These are phyloP conservation scores for Chalcis sispes DNA, from an alignment of 2,888 invertebrate species.

Conservation along the genomic window DNA sequence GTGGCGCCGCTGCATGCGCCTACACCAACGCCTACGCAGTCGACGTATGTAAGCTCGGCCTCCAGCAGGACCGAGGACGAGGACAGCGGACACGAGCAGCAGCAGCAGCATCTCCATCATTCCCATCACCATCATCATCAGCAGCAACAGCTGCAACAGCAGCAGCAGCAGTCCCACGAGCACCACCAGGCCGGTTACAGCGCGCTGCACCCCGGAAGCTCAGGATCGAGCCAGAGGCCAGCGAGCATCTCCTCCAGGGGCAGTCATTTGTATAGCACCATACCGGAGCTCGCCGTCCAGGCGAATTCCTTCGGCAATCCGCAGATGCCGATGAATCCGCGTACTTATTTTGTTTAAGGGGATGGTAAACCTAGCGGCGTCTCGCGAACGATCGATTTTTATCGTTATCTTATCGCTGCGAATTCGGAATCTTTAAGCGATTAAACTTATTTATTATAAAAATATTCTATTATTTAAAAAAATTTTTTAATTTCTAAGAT, in stretches of 20 bases:
- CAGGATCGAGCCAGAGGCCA: slow-evolving; percentile 64
- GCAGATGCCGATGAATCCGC: slow-evolving; percentile 70
- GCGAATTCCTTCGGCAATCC: slow-evolving; percentile 64
- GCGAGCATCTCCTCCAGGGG: slow-evolving; percentile 72
- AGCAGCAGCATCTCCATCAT: slow-evolving; percentile 77
- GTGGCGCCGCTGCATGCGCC: slow-evolving; percentile 76
- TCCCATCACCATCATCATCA: slow-evolving; percentile 78
- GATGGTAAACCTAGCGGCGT: not conserved
- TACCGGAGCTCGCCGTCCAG: slow-evolving; percentile 72
- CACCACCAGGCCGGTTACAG: slow-evolving; percentile 75
- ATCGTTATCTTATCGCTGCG: not conserved
- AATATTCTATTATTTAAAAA: too few relatives aligned
- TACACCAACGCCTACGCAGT: slow-evolving; percentile 82
- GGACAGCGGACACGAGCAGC: slow-evolving; percentile 80
- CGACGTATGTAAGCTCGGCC: slow-evolving; percentile 79
- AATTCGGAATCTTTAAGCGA: not conserved
- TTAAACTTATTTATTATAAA: too few relatives aligned
- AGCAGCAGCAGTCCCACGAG: slow-evolving; percentile 79
- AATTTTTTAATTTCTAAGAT: not conserved
- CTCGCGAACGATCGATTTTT: not conserved
- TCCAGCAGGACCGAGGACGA: slow-evolving; percentile 82
- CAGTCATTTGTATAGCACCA: slow-evolving; percentile 74
- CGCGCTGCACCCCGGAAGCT: slow-evolving; percentile 65
- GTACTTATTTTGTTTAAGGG: slow-evolving; percentile 73
- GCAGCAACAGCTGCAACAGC: slow-evolving; percentile 80